These are phyloP conservation scores for Sorex fumeus DNA, from an alignment of 2,113 vertebrate genomes.

Conservation along the genomic window DNA sequence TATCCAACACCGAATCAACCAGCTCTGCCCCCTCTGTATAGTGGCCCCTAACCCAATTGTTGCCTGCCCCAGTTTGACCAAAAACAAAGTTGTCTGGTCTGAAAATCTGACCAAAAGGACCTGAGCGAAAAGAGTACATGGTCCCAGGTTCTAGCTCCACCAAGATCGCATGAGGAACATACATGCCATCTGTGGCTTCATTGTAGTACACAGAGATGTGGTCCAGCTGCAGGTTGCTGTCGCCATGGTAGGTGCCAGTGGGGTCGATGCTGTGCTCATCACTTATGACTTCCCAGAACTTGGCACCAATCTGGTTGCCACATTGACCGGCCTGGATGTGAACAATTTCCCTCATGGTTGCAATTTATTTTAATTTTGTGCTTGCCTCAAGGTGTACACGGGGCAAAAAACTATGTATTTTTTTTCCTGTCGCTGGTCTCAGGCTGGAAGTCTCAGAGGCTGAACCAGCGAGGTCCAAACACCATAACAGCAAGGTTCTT, in stretches of 20 bases:
- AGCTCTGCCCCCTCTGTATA: slow-evolving; percentile 96
- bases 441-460: slow-evolving; percentile 33
- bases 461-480: slow-evolving; percentile 72
- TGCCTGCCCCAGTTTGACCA: slow-evolving; percentile 96
- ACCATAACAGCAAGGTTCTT: slow-evolving; percentile 70
- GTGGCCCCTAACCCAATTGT: slow-evolving; percentile 98
- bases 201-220: slow-evolving; percentile 96
- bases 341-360: slow-evolving; percentile 93
- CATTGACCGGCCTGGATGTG: slow-evolving; percentile 94
- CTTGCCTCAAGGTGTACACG: slow-evolving; percentile 52
- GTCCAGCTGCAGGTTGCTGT: slow-evolving; percentile 96
- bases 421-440: slow-evolving; percentile 48
- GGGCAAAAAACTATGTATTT: slow-evolving; percentile 10
- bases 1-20: slow-evolving; percentile 95
- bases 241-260: slow-evolving; percentile 94
- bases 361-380: slow-evolving; percentile 22
- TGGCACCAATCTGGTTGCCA: slow-evolving; percentile 94
- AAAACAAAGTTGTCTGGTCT: slow-evolving; percentile 97
- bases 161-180: slow-evolving; percentile 94
- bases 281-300: slow-evolving; percentile 97
- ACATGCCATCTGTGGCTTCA: slow-evolving; percentile 96
- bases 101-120: slow-evolving; percentile 95
- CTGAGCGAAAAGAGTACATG: slow-evolving; percentile 97
- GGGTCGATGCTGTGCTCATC: slow-evolving; percentile 96
- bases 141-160: slow-evolving; percentile 96